Evolutionary conservation across 1,140 invertebrate genomes (phyloP).

Genomic region (Conus ventricosus): DNA sequence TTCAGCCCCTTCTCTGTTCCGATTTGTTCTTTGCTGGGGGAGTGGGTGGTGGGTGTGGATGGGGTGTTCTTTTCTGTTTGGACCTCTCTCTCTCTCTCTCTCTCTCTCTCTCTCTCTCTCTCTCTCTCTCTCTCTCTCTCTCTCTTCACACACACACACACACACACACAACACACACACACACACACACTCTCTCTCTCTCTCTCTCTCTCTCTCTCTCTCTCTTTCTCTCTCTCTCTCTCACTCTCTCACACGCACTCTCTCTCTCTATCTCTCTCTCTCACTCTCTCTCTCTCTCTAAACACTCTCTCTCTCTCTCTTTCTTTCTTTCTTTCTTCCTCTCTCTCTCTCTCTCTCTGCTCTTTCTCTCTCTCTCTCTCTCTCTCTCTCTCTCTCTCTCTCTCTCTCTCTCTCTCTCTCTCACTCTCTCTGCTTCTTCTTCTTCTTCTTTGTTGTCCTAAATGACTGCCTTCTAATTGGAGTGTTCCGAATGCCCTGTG

Average conservation of each 20-base stretch:
- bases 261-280: neutral
- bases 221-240: neutral
- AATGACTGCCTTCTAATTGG: too few species aligned
- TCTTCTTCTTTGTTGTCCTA: neutral
- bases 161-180: too few species aligned
- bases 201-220: neutral
- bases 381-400: constrained; percentile 8
- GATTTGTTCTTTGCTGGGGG: too few species aligned
- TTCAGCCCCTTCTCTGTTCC: too few species aligned
- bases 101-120: neutral
- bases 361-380: neutral
- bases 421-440: constrained; percentile 9
- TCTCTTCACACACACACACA: too few species aligned
- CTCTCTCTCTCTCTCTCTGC: constrained; percentile 1
- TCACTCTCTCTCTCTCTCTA: neutral
- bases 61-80: too few species aligned
- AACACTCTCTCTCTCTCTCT: constrained; percentile 1
- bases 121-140: neutral
- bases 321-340: neutral
- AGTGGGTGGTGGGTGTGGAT: too few species aligned
- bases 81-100: neutral
- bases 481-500: too few species aligned
- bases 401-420: neutral
- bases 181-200: neutral
- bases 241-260: neutral